Evolutionary conservation across 2,797 vertebrate species (phyloP), one percentile per base, ranked within the genome.

Genomic region (Eupleurogrammus muticus): DNA sequence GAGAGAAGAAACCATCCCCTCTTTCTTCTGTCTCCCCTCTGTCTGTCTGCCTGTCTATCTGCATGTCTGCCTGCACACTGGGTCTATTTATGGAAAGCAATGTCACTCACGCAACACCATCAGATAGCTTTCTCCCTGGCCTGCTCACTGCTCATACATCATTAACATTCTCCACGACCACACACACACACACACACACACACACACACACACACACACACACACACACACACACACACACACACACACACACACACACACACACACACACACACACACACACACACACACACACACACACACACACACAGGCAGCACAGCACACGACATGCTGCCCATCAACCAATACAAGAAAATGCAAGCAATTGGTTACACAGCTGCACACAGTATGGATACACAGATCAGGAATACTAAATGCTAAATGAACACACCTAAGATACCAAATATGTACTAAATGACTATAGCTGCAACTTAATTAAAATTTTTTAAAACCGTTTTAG

Each of bases 31-130:
- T 69, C 75, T 71, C 40, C 16, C 40, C 40, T 8, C 40, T 44
- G 40, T 42, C 79, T 51, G 42, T 70, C 69, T 66, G 49, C 56
- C 85, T 77, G 74, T 75, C 82, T 66, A 57, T 58, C 84, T 70
- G 83, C 50, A 76, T 76, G 28, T 6, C 28, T 28, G 28, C 28
- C 28, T 75, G 87, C 87, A 81, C 88, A 77, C 79, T 67, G 68
- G 57, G 67, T 88, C 91, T 94, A 94, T 94, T 94, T 94, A 90
- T 93, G 91, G 93, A 91, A 90, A 85, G 89, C 89, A 89, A 92
- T 93, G 92, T 94, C 93, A 93, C 91, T 93, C 93, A 93, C 76
- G 87, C 92, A 92, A 87, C 82, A 86, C 89, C 91, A 91, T 88
- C 89, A 91, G 89, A 92, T 91, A 87, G 84, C 86, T 91, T 87